Base-by-base conservation (phyloP, 2,113 vertebrate genomes). In the zebrafish (Danio rerio) region DNA sequence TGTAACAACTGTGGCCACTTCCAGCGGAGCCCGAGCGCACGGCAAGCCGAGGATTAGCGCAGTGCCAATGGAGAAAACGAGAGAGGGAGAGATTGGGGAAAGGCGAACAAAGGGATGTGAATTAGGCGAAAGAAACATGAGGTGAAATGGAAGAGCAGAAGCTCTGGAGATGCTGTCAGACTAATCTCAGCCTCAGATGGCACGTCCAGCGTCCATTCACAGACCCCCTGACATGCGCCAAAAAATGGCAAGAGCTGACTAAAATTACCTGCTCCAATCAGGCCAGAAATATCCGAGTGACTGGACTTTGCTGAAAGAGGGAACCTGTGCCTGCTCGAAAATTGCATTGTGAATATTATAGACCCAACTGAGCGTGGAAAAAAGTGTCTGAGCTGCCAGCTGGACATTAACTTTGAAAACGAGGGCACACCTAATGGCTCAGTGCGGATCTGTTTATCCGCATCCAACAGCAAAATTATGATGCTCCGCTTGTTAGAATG, bases 251-350 rank as follows among this genome's bases (percentile, higher is more conserved):
- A 74, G 9, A 56, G 53, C 15, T 43, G 72, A 55, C 70, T 55
- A 70, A 70, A 50, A 50, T 70, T 10, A 55, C 71, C 20, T n/a
- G 12, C 31, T 73, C 52, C 71, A 73, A 73, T 73, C 71, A 73
- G 15, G 20, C 21, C 52, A 3, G 50, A 55, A 73, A 53, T 73
- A 55, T 40, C 71, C 70, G 21, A 55, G 50, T 6, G 21, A 73
- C 49, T 70, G 68, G 68, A 50, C 18, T 66, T 45, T 47, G 21
- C 21, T 55, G 70, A 55, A 73, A 73, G 21, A 31, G 15, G 9
- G 21, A 40, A 16, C 21, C 52, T 31, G 50, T 31, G 49, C 49
- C 50, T 55, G 8, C 15, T 42, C 71, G 5, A 18, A 68, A 21
- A 70, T 50, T 20, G 47, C 68, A 50, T 12, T 50, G 18, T 47